phyloP scores from a whole-genome alignment of 2,797 vertebrate genomes.

The Gallirallus australis region DNA sequence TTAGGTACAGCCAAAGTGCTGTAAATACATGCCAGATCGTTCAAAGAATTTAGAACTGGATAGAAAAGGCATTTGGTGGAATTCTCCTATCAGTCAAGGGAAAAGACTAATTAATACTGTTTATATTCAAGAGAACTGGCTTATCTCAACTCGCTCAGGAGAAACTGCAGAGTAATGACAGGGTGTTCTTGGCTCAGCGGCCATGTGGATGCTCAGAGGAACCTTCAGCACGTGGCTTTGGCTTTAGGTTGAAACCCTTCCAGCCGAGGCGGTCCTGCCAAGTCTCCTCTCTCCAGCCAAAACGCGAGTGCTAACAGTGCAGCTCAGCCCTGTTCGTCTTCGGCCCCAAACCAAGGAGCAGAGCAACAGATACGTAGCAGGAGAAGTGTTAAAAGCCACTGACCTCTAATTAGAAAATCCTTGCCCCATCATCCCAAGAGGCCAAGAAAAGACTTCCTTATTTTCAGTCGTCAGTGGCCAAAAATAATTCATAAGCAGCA shows the following conservation, averaged over 20 bases:
- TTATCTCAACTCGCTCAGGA: not conserved
- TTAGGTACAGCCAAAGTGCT: not conserved
- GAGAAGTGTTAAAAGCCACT: not conserved
- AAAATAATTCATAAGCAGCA: not conserved
- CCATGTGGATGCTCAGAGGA: not conserved
- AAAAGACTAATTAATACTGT: not conserved
- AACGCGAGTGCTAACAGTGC: not conserved
- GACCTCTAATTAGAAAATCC: not conserved
- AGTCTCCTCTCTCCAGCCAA: not conserved
- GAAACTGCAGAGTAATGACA: not conserved
- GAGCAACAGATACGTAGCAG: not conserved
- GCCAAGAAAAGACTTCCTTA: not conserved
- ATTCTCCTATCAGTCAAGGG: not conserved
- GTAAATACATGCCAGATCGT: not conserved
- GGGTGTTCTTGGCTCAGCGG: not conserved
- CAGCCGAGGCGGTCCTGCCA: not conserved
- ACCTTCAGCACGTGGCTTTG: not conserved
- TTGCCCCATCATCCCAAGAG: not conserved
- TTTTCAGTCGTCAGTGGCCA: not conserved
- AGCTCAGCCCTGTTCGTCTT: not conserved
- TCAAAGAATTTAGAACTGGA: not conserved
- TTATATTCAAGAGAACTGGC: not conserved
- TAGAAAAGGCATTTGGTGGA: not conserved
- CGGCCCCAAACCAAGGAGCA: not conserved
- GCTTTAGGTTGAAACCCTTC: not conserved